Evolutionary conservation across 2,113 vertebrate genomes (phyloP).

Genomic region (Ranitomeya imitator): DNA sequence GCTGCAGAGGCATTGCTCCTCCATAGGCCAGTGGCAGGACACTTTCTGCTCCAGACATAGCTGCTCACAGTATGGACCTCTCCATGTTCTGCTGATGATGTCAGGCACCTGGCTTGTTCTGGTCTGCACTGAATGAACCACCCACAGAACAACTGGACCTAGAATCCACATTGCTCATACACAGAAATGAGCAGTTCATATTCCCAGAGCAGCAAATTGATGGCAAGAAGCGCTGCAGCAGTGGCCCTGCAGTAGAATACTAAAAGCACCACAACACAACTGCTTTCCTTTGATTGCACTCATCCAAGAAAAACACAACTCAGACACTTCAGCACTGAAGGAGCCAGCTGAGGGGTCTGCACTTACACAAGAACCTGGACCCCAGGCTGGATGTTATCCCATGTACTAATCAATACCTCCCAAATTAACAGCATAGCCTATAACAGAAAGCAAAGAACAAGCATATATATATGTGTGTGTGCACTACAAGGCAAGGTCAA

Average conservation of each 20-base stretch:
- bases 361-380: conserved; percentile 17
- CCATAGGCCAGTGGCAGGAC: neutral
- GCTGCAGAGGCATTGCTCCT: neutral
- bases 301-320: conserved; percentile 11
- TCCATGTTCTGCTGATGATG: conserved; percentile 46
- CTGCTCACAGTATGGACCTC: conserved; percentile 17
- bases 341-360: neutral
- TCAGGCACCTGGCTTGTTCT: conserved; percentile 35
- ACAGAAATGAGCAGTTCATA: neutral
- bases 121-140: conserved; percentile 7
- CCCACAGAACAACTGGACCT: conserved; percentile 15
- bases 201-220: neutral
- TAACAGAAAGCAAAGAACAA: neutral
- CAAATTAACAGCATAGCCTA: neutral
- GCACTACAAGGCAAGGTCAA: neutral
- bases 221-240: conserved; percentile 22
- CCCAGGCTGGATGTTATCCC: neutral
- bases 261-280: conserved; percentile 33
- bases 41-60: conserved; percentile 26
- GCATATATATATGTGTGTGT: neutral
- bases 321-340: neutral
- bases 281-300: neutral
- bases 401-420: neutral
- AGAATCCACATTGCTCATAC: neutral
- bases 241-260: conserved; percentile 2